These are phyloP conservation scores for Euglossa dilemma DNA, from an alignment of 1,140 invertebrate genomes.

Conservation along the genomic window DNA sequence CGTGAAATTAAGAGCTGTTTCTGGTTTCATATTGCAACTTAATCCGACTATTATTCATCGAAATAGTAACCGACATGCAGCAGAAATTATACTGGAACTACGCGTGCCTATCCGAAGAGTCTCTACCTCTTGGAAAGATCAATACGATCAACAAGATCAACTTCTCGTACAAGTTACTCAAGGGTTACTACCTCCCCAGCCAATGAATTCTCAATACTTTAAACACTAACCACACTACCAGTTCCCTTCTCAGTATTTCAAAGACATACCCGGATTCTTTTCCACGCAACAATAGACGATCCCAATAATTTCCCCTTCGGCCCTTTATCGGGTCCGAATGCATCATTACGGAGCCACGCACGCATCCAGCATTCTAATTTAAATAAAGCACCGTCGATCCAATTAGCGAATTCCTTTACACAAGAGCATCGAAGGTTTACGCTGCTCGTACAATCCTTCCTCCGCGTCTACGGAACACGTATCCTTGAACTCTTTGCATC, in stretches of 20 bases:
- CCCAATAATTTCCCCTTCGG: not conserved
- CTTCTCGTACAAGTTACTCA: no score
- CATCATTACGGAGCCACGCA: not conserved
- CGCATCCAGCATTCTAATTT: constrained; percentile 15
- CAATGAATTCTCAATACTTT: no score
- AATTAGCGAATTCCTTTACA: constrained; percentile 31
- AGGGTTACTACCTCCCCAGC: no score
- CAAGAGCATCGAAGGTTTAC: not conserved
- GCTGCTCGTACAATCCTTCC: not conserved
- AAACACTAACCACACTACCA: not conserved
- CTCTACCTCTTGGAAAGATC: no score
- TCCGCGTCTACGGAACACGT: not conserved
- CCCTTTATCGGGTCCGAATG: not conserved
- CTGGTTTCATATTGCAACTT: no score
- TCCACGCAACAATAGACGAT: not conserved
- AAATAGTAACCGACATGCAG: no score
- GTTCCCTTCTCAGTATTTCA: not conserved
- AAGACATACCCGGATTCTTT: no score
- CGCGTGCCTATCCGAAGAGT: no score
- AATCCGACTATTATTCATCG: no score
- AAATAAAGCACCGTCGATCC: constrained; percentile 21
- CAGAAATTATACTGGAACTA: no score
- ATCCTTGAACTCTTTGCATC: constrained; percentile 16
- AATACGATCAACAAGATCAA: no score
- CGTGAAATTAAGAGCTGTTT: no score